phyloP scores from a whole-genome alignment of 2,113 vertebrate species.

The Otolemur garnettii region DNA sequence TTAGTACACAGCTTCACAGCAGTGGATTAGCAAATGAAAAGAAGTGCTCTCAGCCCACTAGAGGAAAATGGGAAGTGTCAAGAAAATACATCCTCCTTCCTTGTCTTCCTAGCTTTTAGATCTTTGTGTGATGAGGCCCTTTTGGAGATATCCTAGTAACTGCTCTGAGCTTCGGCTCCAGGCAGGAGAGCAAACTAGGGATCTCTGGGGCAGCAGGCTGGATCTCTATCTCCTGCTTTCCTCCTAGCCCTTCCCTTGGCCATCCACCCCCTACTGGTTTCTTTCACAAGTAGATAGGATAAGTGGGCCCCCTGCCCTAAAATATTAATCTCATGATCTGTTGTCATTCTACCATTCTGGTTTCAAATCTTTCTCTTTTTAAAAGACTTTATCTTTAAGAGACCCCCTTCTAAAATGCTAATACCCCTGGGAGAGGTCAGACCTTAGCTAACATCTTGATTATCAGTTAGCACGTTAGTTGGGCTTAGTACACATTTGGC shows the following conservation, averaged over 20 bases:
- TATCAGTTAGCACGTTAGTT: neutral
- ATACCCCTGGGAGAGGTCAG: slow-evolving; percentile 67
- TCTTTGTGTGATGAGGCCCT: neutral
- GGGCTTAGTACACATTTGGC: neutral
- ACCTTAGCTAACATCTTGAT: slow-evolving; percentile 53
- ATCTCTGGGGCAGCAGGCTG: neutral
- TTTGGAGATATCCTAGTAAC: neutral
- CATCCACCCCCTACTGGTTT: neutral
- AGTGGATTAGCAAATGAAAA: slow-evolving; percentile 66
- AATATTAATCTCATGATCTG: slow-evolving; percentile 15
- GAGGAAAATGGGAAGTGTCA: slow-evolving; percentile 55
- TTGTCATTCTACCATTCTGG: slow-evolving; percentile 43
- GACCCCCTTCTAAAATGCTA: slow-evolving; percentile 68
- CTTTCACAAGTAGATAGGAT: slow-evolving; percentile 14
- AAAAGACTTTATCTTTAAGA: slow-evolving; percentile 59
- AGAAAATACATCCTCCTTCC: neutral
- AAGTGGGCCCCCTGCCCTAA: slow-evolving; percentile 28
- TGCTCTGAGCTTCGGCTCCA: neutral
- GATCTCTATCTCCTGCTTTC: neutral
- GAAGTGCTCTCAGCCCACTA: slow-evolving; percentile 1
- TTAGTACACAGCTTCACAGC: neutral
- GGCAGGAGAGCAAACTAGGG: neutral
- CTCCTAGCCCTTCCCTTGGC: neutral
- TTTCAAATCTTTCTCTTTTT: slow-evolving; percentile 50
- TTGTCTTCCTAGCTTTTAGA: neutral